Evolutionary conservation across 2,797 vertebrate genomes (phyloP), one percentile per base, ranked within the genome.

Genomic region (Ispidina picta): DNA sequence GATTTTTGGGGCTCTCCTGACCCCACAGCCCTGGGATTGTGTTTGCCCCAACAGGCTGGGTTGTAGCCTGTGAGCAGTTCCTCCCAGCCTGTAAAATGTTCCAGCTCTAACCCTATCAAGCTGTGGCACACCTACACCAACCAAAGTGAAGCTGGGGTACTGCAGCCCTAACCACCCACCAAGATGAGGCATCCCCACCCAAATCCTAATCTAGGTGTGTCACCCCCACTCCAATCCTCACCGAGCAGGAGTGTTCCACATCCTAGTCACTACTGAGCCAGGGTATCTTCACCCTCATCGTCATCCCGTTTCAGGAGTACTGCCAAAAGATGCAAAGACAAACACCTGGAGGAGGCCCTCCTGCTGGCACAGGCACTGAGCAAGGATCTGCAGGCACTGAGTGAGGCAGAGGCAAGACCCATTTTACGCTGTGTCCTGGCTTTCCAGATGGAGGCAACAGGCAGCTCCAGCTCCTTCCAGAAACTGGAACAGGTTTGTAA

Each of bases 401-500:
- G 95, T 9, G 93, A 96, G 29, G 86, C 64, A 0, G 91, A 95
- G 12, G 83, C 97, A n/a, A 96, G 78, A 39, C 96, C 97, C 3
- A 95, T 99, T 4, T 96, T 98, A 72, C 96, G 94, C 60, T 97
- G 98, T 11, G 70, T 99, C 41, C 72, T 99, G 78, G 95, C 97
- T 83, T 96, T 98, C 90, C 98, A 98, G 92, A 83, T 98, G 86
- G 97, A 98, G 84, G 96, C 97, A 51, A 96, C 94, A 22, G 60
- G 82, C 96, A 98, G 97, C 94, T 98, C 98, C 90, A 97, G 97
- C 48, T 97, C 97, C 63, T 98, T 98, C 93, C 97, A 98, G 37
- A 99, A 98, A 87, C 97, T 99, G 81, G 98, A 99, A 92, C 98
- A 98, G 98, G 99, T 99, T 56, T 33, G 90, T 85, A 26, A 25